phyloP scores from a whole-genome alignment of 2,888 invertebrate genomes.

The Monoplex corrugatus region DNA sequence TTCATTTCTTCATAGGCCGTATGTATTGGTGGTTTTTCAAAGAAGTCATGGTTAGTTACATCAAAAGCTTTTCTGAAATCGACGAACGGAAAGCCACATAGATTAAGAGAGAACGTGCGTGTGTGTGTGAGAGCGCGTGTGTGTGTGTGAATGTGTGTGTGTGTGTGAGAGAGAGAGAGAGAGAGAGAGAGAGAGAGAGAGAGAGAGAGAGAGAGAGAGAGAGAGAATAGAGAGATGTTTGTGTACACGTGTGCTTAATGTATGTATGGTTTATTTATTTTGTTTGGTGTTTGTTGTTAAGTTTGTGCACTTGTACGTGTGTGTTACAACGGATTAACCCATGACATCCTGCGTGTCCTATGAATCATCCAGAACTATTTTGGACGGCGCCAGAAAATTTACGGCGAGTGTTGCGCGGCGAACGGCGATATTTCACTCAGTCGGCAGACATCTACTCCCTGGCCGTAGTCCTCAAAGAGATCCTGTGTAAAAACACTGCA shows the following conservation, averaged over 20 bases:
- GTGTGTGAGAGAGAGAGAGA: background rate
- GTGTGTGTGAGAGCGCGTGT: background rate
- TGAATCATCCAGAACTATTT: slow-evolving; percentile 72
- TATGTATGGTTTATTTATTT: background rate
- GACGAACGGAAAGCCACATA: no score
- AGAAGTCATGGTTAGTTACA: no score
- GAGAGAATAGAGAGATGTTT: no score
- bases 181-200: background rate
- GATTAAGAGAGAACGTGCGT: background rate
- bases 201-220: background rate
- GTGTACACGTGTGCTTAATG: background rate
- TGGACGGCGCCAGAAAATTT: slow-evolving; percentile 78
- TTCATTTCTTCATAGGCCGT: no score
- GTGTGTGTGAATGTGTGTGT: background rate
- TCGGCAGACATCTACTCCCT: slow-evolving; percentile 73
- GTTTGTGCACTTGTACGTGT: background rate
- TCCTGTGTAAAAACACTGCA: slow-evolving; percentile 72
- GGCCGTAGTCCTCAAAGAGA: slow-evolving; percentile 76
- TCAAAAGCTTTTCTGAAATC: no score
- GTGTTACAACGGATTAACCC: background rate
- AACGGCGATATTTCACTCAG: slow-evolving; percentile 59
- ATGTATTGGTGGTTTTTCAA: no score
- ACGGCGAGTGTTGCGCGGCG: slow-evolving; percentile 58
- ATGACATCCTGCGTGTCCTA: no score
- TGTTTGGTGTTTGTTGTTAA: background rate